phyloP scores from a whole-genome alignment of 2,888 invertebrate genomes.

The Torymus tubicola region DNA sequence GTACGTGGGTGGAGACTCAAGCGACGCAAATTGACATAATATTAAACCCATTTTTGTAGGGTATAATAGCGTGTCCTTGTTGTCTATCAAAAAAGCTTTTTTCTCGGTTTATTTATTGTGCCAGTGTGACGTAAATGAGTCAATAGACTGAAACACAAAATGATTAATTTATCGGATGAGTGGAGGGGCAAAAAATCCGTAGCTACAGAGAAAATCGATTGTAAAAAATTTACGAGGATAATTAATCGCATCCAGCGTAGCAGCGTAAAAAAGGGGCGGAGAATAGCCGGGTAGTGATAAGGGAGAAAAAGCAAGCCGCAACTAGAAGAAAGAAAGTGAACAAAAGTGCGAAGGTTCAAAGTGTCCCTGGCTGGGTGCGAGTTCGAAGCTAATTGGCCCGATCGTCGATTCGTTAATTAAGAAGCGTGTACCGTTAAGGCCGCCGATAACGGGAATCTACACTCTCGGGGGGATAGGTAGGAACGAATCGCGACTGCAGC shows the following conservation, averaged over 20 bases:
- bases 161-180: no score
- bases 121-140: no score
- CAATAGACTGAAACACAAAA: no score
- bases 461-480: background rate
- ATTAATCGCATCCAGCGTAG: background rate
- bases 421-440: slow-evolving; percentile 37
- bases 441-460: slow-evolving; percentile 36
- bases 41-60: no score
- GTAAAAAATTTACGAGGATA: background rate
- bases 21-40: no score
- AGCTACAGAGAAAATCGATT: background rate
- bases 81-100: no score
- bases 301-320: background rate
- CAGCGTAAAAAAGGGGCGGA: background rate
- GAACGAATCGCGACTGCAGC: slow-evolving; percentile 3
- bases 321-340: background rate
- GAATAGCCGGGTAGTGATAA: background rate
- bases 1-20: no score
- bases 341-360: slow-evolving; percentile 29
- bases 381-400: slow-evolving; percentile 28
- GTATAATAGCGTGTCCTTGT: no score
- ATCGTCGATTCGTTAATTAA: slow-evolving; percentile 51
- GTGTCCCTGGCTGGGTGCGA: background rate
- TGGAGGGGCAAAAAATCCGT: no score
- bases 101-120: no score